These are phyloP conservation scores for Bellardia pandia DNA, from an alignment of 2,888 invertebrate genomes.

Conservation along the genomic window DNA sequence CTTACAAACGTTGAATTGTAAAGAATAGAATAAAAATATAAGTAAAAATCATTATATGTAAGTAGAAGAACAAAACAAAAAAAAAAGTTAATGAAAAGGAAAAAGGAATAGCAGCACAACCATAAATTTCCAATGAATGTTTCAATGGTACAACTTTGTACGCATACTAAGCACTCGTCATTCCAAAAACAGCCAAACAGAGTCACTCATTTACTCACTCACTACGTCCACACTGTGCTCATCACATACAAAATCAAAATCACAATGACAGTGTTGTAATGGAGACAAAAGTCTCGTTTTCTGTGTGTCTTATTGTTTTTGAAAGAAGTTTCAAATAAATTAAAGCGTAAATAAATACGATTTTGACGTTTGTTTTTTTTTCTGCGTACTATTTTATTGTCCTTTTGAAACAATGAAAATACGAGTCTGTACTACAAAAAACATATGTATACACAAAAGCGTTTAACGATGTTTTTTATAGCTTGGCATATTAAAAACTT, in stretches of 20 bases:
- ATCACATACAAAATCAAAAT: slow-evolving; percentile 7
- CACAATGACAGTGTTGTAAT: slow-evolving; percentile 1
- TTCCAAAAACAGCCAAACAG: not conserved
- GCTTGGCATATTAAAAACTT: too few species aligned
- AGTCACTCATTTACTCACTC: not conserved
- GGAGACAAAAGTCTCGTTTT: slow-evolving; percentile 16
- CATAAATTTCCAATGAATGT: slow-evolving; percentile 50
- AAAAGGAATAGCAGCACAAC: slow-evolving; percentile 8
- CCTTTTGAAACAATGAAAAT: not conserved
- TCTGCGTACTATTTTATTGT: not conserved
- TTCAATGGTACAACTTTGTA: slow-evolving; percentile 48
- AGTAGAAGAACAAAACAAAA: too few species aligned
- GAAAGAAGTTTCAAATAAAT: not conserved
- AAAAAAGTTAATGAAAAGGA: not conserved
- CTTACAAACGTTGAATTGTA: slow-evolving; percentile 27
- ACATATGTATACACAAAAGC: too few species aligned
- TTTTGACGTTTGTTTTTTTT: not conserved
- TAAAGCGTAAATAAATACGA: slow-evolving; percentile 5
- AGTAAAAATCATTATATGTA: not conserved
- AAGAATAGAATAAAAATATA: slow-evolving; percentile 15
- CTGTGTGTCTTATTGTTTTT: not conserved
- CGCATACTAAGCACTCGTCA: slow-evolving; percentile 36
- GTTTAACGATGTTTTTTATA: too few species aligned
- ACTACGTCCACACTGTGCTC: not conserved
- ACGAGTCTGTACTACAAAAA: too few species aligned